Percentiles rank a stretch among this genome's conserved stretches.
These are phyloP conservation scores for Galaxea fascicularis DNA, from an alignment of 92 coral and sea anemone species.

Conservation along the genomic window DNA sequence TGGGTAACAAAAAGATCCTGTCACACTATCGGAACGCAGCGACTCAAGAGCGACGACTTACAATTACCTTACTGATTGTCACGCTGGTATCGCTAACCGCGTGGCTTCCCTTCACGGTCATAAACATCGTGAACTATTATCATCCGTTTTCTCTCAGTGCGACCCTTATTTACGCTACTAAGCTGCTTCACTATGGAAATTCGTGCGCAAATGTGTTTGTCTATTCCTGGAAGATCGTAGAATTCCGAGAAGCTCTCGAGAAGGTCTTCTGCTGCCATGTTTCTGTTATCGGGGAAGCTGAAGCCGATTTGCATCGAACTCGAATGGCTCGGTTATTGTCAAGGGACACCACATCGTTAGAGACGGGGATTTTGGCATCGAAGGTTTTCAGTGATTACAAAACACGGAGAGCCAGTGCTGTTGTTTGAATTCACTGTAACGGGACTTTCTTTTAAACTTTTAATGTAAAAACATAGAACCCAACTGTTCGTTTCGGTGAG, in stretches of 20 bases:
- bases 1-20: not conserved
- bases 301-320: slow-evolving; percentile 19
- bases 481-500: too few species aligned
- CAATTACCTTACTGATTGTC: slow-evolving; percentile 33
- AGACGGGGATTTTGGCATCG: slow-evolving; percentile 19
- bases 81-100: slow-evolving; percentile 26
- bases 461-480: not conserved
- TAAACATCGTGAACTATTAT: slow-evolving; percentile 26
- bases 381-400: not conserved
- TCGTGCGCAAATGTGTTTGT: slow-evolving; percentile 47
- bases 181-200: slow-evolving; percentile 47
- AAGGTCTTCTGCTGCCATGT: slow-evolving; percentile 11
- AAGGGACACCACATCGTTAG: slow-evolving; percentile 20
- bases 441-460: not conserved
- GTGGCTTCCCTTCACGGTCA: slow-evolving; percentile 42
- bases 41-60: slow-evolving; percentile 32
- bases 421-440: not conserved
- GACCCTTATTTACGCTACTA: slow-evolving; percentile 21
- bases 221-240: slow-evolving; percentile 24
- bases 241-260: slow-evolving; percentile 21
- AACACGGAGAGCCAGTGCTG: not conserved
- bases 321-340: slow-evolving; percentile 20
- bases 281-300: not conserved
- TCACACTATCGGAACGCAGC: slow-evolving; percentile 39
- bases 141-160: slow-evolving; percentile 1